Percentiles rank a stretch among this genome's conserved stretches.
These are phyloP conservation scores for Strigamia crassipes DNA, from an alignment of 2,888 invertebrate genomes.

Conservation along the genomic window DNA sequence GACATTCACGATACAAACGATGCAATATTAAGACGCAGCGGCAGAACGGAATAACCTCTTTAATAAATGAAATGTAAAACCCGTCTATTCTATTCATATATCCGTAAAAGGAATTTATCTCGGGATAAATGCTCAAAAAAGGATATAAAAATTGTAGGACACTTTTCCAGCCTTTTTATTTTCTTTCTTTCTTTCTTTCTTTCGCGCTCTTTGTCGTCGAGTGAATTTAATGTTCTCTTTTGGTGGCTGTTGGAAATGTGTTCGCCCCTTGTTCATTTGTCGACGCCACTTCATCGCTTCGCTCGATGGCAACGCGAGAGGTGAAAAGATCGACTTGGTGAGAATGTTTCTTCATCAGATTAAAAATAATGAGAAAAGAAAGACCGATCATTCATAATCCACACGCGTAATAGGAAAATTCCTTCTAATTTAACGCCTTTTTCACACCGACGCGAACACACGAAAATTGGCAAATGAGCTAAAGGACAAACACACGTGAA, in stretches of 20 bases:
- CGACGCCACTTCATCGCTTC: constrained; percentile 21
- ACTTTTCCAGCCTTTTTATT: not conserved
- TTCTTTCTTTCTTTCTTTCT: not conserved
- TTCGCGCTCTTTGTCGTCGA: not conserved
- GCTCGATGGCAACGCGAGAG: constrained; percentile 11
- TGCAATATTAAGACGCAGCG: not conserved
- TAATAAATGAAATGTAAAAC: constrained; percentile 15
- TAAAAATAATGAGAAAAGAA: constrained; percentile 33
- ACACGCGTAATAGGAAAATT: not conserved
- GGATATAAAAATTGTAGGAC: constrained; percentile 27
- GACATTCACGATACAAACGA: not conserved
- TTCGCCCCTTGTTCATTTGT: constrained; percentile 16
- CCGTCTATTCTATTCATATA: not conserved
- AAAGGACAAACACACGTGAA: constrained; percentile 7
- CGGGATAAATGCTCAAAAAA: not conserved
- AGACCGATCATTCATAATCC: constrained; percentile 11
- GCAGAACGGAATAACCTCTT: not conserved
- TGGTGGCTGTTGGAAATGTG: constrained; percentile 5
- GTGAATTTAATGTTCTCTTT: constrained; percentile 27
- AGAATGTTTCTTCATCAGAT: constrained; percentile 32
- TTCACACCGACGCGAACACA: not conserved
- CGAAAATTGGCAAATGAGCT: constrained; percentile 8
- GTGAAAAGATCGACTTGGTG: constrained; percentile 25
- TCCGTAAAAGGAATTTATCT: not conserved
- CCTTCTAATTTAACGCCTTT: constrained; percentile 23